A percentile compares a stretch with the other conserved stretches of the same genome.
phyloP scores from a whole-genome alignment of 2,113 vertebrate genomes.

The Nothoprocta pentlandii region DNA sequence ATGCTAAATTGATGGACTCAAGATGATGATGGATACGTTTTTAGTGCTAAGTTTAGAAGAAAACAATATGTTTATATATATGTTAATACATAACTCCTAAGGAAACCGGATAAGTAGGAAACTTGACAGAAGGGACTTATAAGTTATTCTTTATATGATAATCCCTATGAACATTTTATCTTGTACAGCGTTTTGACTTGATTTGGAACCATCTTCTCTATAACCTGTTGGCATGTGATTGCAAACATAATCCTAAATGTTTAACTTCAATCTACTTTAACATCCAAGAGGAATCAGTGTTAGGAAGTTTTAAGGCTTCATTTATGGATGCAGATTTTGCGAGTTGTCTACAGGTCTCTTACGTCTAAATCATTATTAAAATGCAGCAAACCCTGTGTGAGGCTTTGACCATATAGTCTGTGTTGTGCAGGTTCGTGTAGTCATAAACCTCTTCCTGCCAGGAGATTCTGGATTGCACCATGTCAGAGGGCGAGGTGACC shows the following conservation, averaged over 20 bases:
- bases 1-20: neutral
- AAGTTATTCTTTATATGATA: neutral
- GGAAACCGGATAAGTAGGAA: neutral
- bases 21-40: neutral
- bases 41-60: neutral
- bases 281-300: neutral
- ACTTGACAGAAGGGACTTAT: neutral
- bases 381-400: neutral
- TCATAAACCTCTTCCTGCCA: neutral
- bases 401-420: neutral
- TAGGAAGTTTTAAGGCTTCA: neutral
- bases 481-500: neutral
- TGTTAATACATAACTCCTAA: neutral
- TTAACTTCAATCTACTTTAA: neutral
- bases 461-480: neutral
- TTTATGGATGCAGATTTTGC: neutral
- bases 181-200: neutral
- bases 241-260: neutral
- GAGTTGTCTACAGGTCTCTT: neutral
- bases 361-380: neutral
- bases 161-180: neutral
- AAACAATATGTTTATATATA: neutral
- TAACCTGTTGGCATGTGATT: neutral
- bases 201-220: neutral
- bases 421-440: neutral